These are phyloP conservation scores for Rhinopomastus cyanomelas DNA, from an alignment of 2,113 vertebrate genomes.

Conservation along the genomic window DNA sequence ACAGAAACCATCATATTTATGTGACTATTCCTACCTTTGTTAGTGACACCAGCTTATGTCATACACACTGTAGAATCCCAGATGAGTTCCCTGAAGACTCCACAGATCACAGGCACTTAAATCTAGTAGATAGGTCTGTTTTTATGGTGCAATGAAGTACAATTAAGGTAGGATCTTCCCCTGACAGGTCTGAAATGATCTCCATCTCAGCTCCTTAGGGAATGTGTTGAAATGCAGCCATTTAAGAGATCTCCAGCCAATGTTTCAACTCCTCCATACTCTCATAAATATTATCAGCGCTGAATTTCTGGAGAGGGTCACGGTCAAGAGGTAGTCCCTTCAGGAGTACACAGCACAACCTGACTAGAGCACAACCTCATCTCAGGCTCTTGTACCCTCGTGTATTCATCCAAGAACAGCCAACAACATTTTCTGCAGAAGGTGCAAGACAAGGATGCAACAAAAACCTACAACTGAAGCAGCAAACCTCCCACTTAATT, in stretches of 20 bases:
- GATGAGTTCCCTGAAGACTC: conserved; percentile 22
- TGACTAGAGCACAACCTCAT: neutral
- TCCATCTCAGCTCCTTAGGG: conserved; percentile 7
- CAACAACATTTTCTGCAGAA: neutral
- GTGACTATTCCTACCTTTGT: conserved; percentile 27
- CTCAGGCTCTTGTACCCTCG: neutral
- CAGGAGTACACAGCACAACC: neutral
- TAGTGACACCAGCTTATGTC: conserved; percentile 24
- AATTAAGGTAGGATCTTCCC: conserved; percentile 39
- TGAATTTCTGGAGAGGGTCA: conserved; percentile 21
- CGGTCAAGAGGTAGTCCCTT: neutral
- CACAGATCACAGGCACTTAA: conserved; percentile 25
- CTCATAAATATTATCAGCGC: conserved; percentile 42
- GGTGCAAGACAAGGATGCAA: neutral
- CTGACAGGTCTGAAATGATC: conserved; percentile 37
- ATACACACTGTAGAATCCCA: neutral
- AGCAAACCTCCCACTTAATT: neutral
- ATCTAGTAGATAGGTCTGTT: conserved; percentile 21
- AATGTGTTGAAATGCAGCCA: conserved; percentile 26
- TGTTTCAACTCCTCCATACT: conserved; percentile 2
- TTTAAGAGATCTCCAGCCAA: conserved; percentile 29
- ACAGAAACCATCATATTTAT: conserved; percentile 48
- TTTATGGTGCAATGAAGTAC: conserved; percentile 15
- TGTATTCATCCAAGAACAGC: neutral
- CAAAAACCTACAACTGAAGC: neutral